Conservation (phyloP, 2,888 invertebrate genomes). For the Oligia fasciuncula region DNA sequence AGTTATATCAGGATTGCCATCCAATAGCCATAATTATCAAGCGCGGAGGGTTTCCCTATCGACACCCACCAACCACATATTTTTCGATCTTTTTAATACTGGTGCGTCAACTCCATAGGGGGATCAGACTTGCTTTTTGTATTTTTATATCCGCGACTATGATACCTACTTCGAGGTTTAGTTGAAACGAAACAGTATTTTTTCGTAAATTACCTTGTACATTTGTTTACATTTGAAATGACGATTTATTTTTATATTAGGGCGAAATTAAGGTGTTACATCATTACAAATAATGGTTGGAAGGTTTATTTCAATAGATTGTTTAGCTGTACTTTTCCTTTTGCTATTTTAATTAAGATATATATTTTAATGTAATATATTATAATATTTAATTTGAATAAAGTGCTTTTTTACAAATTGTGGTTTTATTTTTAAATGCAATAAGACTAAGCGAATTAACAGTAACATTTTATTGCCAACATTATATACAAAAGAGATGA, state of each 20-base stretch:
- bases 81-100: slow-evolving; percentile 83
- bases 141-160: slow-evolving; percentile 88
- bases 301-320: slow-evolving; percentile 88
- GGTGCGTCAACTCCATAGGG: slow-evolving; percentile 80
- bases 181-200: slow-evolving; percentile 84
- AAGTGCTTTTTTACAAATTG: slow-evolving; percentile 87
- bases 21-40: slow-evolving; percentile 52
- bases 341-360: slow-evolving; percentile 89
- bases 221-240: slow-evolving; percentile 81
- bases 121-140: slow-evolving; percentile 88
- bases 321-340: slow-evolving; percentile 87
- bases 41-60: slow-evolving; percentile 55
- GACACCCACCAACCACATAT: slow-evolving; percentile 81
- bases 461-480: slow-evolving; percentile 81
- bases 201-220: slow-evolving; percentile 81
- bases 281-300: slow-evolving; percentile 81
- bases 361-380: slow-evolving; percentile 90
- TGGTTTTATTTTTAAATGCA: slow-evolving; percentile 62
- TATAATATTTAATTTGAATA: slow-evolving; percentile 90
- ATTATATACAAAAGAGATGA: slow-evolving; percentile 78
- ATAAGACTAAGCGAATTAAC: slow-evolving; percentile 43
- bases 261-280: slow-evolving; percentile 84
- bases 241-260: slow-evolving; percentile 79
- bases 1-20: slow-evolving; percentile 55
- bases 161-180: slow-evolving; percentile 75